Base-by-base conservation (phyloP, 2,113 vertebrate genomes). In the Anthoscopus minutus region DNA sequence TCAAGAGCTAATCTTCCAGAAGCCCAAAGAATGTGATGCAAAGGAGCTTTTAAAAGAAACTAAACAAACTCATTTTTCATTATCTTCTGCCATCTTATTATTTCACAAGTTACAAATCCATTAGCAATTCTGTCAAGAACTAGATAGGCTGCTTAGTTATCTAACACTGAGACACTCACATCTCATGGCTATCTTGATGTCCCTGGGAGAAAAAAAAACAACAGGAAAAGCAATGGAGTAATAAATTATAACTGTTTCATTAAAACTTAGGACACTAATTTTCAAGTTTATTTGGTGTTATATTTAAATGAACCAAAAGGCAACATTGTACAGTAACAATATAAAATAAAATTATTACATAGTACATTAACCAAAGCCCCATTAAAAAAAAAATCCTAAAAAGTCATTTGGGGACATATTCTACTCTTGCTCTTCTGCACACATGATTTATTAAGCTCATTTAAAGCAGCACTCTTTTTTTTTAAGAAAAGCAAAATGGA, bases 261-360 rank as follows among this genome's bases (percentile, higher is more conserved):
- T 88, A 81, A 95, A 91, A 73, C 88, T 92, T 94, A 88, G 88
- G 83, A 97, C 13, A 4, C 90, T 77, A 82, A 94, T 85, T 95
- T 94, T 96, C 84, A 93, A 82, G 80, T 98, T 98, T 98, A 97
- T 98, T 98, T 96, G 70, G 33, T 67, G 76, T 95, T 93, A 96
- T 96, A 97, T 95, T 96, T 96, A 86, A 94, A 96, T 89, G 86
- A 97, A 96, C 86, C 85, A 72, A 97, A 97, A 97, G 95, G 96
- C 97, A 97, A 97, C 92, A 74, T 89, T 94, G 90, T 96, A 98
- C 96, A 97, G 96, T 93, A 97, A 94, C 94, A 94, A 97, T 97
- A 97, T 96, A 97, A 97, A 97, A 96, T 80, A 95, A 97, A 97
- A 97, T 94, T 84, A 80, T 95, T 95, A 96, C 93, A 96, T 94